These are phyloP conservation scores for Eremobia ochroleuca DNA, from an alignment of 2,888 invertebrate species.

Conservation along the genomic window DNA sequence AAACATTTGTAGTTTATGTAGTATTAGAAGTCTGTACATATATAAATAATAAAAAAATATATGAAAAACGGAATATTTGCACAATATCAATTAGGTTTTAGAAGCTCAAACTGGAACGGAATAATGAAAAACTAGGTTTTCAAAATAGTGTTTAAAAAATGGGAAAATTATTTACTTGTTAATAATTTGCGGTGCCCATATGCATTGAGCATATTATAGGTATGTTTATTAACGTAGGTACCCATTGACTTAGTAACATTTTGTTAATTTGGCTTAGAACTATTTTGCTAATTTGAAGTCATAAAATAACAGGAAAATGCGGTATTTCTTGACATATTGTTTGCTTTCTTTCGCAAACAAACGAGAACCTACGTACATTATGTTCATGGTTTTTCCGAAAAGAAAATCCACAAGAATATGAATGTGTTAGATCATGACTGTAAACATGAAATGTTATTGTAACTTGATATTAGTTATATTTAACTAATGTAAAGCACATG, in stretches of 20 bases:
- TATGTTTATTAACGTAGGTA: slow-evolving; percentile 21
- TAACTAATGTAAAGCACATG: slow-evolving; percentile 18
- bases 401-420: slow-evolving; percentile 22
- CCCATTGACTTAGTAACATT: slow-evolving; percentile 25
- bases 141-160: not conserved
- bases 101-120: not conserved
- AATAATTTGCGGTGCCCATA: slow-evolving; percentile 33
- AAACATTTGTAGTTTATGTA: too few relatives aligned
- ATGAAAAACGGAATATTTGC: too few relatives aligned
- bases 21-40: too few relatives aligned
- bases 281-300: slow-evolving; percentile 26
- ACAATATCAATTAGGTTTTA: slow-evolving; percentile 10
- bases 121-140: not conserved
- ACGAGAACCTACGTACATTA: not conserved
- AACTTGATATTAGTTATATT: slow-evolving; percentile 30
- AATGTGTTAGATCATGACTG: slow-evolving; percentile 17
- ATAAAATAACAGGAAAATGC: slow-evolving; percentile 21
- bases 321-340: slow-evolving; percentile 8
- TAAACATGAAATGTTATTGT: slow-evolving; percentile 7
- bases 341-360: slow-evolving; percentile 24
- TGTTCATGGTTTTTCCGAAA: slow-evolving; percentile 34
- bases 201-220: not conserved
- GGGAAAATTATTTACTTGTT: slow-evolving; percentile 16
- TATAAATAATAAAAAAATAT: too few relatives aligned
- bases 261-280: slow-evolving; percentile 25